phyloP scores from a whole-genome alignment of 2,797 vertebrate species.

The Epinephelus malabaricus region DNA sequence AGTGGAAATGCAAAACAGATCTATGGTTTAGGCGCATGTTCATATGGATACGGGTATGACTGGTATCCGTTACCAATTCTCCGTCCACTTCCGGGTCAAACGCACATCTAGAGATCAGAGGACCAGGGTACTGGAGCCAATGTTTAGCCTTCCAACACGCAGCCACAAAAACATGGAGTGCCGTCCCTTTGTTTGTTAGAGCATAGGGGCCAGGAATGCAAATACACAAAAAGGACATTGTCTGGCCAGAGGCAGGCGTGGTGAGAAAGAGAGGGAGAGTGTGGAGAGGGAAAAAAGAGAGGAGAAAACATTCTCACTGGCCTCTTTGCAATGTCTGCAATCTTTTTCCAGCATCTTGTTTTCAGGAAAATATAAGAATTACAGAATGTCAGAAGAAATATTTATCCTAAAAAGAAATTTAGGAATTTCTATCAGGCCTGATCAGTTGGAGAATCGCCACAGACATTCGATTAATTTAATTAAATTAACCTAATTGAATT shows the following conservation, averaged over 20 bases:
- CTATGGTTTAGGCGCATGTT: background rate
- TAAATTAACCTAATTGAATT: slow-evolving; percentile 42
- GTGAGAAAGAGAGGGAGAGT: slow-evolving; percentile 80
- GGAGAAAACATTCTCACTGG: slow-evolving; percentile 57
- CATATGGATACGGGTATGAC: no score
- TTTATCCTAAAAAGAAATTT: slow-evolving; percentile 23
- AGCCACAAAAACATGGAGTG: slow-evolving; percentile 83
- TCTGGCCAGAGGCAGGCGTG: slow-evolving; percentile 85
- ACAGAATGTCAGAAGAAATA: background rate
- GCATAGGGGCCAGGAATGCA: slow-evolving; percentile 85
- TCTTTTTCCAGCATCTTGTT: slow-evolving; percentile 2
- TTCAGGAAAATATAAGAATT: slow-evolving; percentile 6
- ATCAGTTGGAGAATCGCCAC: slow-evolving; percentile 26
- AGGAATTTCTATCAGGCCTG: slow-evolving; percentile 6
- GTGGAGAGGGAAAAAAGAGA: slow-evolving; percentile 53
- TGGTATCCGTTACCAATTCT: slow-evolving; percentile 24
- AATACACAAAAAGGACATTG: slow-evolving; percentile 89
- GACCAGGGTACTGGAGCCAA: slow-evolving; percentile 60
- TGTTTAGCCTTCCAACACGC: slow-evolving; percentile 76
- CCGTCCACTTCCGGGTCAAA: slow-evolving; percentile 41
- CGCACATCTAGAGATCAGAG: slow-evolving; percentile 63
- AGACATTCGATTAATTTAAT: slow-evolving; percentile 36
- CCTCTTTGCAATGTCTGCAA: slow-evolving; percentile 23
- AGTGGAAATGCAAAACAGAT: background rate
- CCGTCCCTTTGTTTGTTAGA: slow-evolving; percentile 83